Conservation (phyloP, 1,140 invertebrate genomes). For the Drosophila bocqueti region DNA sequence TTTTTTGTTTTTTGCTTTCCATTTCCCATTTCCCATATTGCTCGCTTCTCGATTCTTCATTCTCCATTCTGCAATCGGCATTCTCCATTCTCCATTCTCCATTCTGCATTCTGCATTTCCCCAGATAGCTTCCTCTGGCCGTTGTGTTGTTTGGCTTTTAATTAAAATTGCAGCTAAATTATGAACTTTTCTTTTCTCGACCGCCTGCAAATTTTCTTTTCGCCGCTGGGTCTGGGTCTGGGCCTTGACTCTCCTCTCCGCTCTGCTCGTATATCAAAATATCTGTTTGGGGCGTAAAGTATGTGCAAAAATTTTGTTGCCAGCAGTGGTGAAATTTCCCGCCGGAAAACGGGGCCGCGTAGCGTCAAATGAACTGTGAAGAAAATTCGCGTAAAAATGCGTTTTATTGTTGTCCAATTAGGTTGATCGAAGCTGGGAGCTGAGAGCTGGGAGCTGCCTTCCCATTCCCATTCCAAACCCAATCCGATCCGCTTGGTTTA, state of each 20-base stretch:
- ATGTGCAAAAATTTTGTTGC: slow-evolving; percentile 48
- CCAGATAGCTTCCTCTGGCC: slow-evolving; percentile 4
- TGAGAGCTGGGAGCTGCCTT: slow-evolving; percentile 23
- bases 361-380: slow-evolving; percentile 70
- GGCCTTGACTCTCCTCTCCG: not conserved
- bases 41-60: not conserved
- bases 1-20: slow-evolving; percentile 18
- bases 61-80: slow-evolving; percentile 6
- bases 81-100: slow-evolving; percentile 33
- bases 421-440: slow-evolving; percentile 47
- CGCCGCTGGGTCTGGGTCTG: slow-evolving; percentile 47
- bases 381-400: slow-evolving; percentile 75
- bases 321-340: not conserved
- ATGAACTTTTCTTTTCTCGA: slow-evolving; percentile 80
- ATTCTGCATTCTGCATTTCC: slow-evolving; percentile 33
- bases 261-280: slow-evolving; percentile 30
- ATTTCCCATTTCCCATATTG: slow-evolving; percentile 5
- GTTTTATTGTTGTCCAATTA: slow-evolving; percentile 80
- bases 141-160: slow-evolving; percentile 58
- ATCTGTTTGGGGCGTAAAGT: not conserved
- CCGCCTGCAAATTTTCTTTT: slow-evolving; percentile 73
- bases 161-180: slow-evolving; percentile 78
- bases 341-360: not conserved
- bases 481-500: slow-evolving; percentile 48
- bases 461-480: slow-evolving; percentile 17